phyloP scores from a whole-genome alignment of 1,140 invertebrate species.

The Aporrectodea caliginosa region DNA sequence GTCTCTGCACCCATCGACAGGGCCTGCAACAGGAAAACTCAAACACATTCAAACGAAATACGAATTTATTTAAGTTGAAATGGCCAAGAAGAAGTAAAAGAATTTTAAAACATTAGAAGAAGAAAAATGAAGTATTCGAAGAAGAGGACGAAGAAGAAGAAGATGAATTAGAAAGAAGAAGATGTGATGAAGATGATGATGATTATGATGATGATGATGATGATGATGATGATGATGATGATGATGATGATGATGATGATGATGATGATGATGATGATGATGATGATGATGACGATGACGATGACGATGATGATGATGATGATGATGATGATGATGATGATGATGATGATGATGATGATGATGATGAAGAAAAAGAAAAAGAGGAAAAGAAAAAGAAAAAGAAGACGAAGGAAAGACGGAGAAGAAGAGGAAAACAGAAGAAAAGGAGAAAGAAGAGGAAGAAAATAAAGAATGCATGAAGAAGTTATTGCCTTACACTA shows the following conservation, averaged over 20 bases:
- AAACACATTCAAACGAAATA: too few relatives aligned
- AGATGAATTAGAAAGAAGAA: neutral
- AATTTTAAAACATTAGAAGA: too few relatives aligned
- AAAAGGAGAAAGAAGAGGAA: too few relatives aligned
- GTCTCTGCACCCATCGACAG: too few relatives aligned
- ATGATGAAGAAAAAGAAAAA: neutral
- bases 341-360: conserved; percentile 6
- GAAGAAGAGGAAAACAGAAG: too few relatives aligned
- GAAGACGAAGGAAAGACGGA: too few relatives aligned
- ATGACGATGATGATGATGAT: conserved; percentile 26
- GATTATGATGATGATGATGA: conserved; percentile 9
- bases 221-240: conserved; percentile 24
- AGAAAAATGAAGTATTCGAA: too few relatives aligned
- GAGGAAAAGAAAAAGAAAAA: neutral
- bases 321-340: conserved; percentile 21
- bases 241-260: conserved; percentile 17
- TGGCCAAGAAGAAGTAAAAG: too few relatives aligned
- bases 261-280: conserved; percentile 24
- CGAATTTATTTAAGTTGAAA: too few relatives aligned
- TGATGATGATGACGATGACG: conserved; percentile 28
- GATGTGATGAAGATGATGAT: neutral
- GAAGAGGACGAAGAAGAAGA: neutral
- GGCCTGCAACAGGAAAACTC: too few relatives aligned
- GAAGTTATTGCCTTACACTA: too few relatives aligned
- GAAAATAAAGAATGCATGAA: too few relatives aligned